Evolutionary conservation across 1,140 invertebrate genomes (phyloP), one percentile per base, ranked within the genome.

Genomic region (Ylistrum balloti): DNA sequence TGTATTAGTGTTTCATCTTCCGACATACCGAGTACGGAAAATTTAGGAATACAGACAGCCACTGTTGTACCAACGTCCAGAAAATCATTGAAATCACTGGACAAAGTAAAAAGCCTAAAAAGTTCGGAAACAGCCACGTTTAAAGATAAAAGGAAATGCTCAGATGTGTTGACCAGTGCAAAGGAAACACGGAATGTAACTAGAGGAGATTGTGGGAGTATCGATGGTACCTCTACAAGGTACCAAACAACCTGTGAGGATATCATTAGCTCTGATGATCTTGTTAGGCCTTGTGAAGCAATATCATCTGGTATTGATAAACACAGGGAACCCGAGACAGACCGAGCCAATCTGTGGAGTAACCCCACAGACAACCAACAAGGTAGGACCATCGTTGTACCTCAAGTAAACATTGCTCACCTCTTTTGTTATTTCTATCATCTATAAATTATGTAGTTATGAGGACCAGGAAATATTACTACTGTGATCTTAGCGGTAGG

Each of bases 271-370:
- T 28, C 56, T 22, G 56, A 74, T 74, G 56, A 74, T 74, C 56
- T 74, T 74, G 56, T 74, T 74, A 74, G 56, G 28, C 56, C 56
- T n/a, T 7, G 56, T 74, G 56, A 74, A 28, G 56, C 56, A 74
- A 74, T 74, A 74, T 74, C 56, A 74, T 74, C 56, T 74, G 56
- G 56, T 74, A 74, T 74, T 11, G 56, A 74, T 74, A 74, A 74
- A 9, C n/a, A 74, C 56, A 5, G n/a, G 56, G 56, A 74, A 74
- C 56, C 5, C 9, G 56, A 74, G 56, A 74, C 56, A 74, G 56
- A 17, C n/a, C 9, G 1, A 11, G 15, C 56, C 56, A 11, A 28
- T 28, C 56, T 28, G 5, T 13, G 35, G 35, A 38, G 35, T 38
- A 38, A n/a, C 56, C 5, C 56, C 56, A 5, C 56, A 22, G 5